A percentile compares a stretch with the other conserved stretches of the same genome.
Evolutionary conservation across 2,888 invertebrate genomes (phyloP).

Genomic region (Tridacna gigas): DNA sequence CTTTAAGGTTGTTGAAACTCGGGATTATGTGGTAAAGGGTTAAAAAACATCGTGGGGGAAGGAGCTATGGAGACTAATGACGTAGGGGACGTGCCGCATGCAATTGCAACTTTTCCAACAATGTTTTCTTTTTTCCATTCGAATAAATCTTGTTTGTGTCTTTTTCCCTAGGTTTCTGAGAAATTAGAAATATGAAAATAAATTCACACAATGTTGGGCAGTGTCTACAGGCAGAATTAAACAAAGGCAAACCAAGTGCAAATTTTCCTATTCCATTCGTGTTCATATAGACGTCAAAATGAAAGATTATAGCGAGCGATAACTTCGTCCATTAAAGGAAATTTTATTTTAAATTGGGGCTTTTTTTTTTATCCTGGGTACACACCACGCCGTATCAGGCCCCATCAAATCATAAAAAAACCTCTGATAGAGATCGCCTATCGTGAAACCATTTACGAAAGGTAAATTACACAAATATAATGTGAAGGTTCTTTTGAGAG

Average conservation of each 20-base stretch:
- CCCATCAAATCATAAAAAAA: conserved; percentile 18
- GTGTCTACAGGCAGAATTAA: too few relatives aligned
- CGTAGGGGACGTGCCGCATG: too few relatives aligned
- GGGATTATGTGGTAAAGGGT: too few relatives aligned
- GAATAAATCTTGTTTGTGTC: too few relatives aligned
- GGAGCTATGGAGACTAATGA: too few relatives aligned
- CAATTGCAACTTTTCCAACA: too few relatives aligned
- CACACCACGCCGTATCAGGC: conserved; percentile 24
- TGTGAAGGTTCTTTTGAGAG: conserved; percentile 51
- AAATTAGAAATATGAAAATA: neutral
- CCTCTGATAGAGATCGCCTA: conserved; percentile 55
- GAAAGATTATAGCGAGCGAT: conserved; percentile 44
- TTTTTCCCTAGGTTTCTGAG: neutral
- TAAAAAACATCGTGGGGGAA: too few relatives aligned
- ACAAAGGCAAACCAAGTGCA: too few relatives aligned
- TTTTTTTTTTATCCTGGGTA: conserved; percentile 31
- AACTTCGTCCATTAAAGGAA: conserved; percentile 43
- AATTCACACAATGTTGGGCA: neutral
- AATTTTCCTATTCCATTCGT: neutral
- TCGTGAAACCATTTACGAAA: conserved; percentile 59
- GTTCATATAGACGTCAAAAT: conserved; percentile 47
- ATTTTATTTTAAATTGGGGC: conserved; percentile 58
- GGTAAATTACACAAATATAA: conserved; percentile 68
- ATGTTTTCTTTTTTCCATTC: too few relatives aligned
- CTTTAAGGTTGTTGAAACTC: too few relatives aligned